Base-by-base conservation (phyloP, 2,113 vertebrate genomes). In the Cyanoderma ruficeps region DNA sequence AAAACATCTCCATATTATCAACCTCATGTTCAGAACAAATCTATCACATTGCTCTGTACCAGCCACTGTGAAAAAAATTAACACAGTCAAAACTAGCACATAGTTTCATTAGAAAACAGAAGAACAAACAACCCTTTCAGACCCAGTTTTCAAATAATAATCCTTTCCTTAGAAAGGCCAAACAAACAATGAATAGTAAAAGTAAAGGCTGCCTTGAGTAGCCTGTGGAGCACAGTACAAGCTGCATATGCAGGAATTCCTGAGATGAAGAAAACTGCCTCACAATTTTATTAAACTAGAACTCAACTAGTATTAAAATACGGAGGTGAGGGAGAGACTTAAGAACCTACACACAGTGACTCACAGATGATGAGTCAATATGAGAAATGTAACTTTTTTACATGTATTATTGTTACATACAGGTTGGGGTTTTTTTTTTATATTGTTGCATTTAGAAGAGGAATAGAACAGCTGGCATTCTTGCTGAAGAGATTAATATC, bases 131-230 rank as follows among this genome's bases (percentile, higher is more conserved):
- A 65, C 14, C 11, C n/a, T 49, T 71, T 82, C 25, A 86, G 44
- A 71, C 7, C 19, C 5, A 27, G 25, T 76, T 83, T 84, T 50
- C 19, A 84, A 69, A 50, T 49, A 76, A 50, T 19, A 60, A 37
- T 74, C 46, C 50, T 65, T 88, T 77, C 85, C 88, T 88, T 55
- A 88, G 49, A 90, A 94, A 95, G 37, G 33, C n/a, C 57, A 87
- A 94, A 65, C 31, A 77, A 88, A 91, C 41, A 89, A 52, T 8
- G 20, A 60, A 24, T 27, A 57, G 18, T 24, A 39, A 82, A 87
- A 81, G 53, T 49, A 46, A 78, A 89, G 37, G 46, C 15, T 84
- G 74, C 20, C 17, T 18, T 44, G 46, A 18, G 23, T 7, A 89
- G 37, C 31, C 53, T 57, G 52, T 46, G n/a, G 33, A 82, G 15